These are phyloP conservation scores for Rhagonycha lutea DNA, from an alignment of 2,888 invertebrate genomes.

Conservation along the genomic window DNA sequence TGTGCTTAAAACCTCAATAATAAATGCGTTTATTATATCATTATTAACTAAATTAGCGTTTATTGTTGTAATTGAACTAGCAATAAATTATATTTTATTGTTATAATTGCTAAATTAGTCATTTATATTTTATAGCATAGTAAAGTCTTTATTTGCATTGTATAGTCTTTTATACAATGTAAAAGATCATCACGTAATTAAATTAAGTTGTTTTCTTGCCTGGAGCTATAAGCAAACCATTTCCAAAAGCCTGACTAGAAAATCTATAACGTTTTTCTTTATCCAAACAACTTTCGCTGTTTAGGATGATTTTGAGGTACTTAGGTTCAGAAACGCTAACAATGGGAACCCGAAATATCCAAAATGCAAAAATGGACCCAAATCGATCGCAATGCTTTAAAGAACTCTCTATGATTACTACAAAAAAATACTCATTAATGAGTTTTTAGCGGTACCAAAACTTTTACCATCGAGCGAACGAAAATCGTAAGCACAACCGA, in stretches of 20 bases:
- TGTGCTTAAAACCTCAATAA: too few relatives aligned
- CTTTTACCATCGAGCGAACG: too few relatives aligned
- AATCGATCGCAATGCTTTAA: background rate
- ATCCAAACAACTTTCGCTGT: background rate
- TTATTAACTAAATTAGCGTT: too few relatives aligned
- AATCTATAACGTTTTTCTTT: background rate
- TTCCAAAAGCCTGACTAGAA: background rate
- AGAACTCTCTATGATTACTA: background rate
- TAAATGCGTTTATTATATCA: too few relatives aligned
- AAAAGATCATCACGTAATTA: background rate
- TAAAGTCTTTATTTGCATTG: too few relatives aligned
- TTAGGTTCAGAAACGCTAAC: background rate
- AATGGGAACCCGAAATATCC: background rate
- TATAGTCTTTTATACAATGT: background rate
- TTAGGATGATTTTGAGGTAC: background rate
- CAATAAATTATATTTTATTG: too few relatives aligned
- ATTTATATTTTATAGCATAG: too few relatives aligned
- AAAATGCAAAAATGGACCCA: background rate
- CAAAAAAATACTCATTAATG: background rate
- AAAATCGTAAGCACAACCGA: too few relatives aligned
- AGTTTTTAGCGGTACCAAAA: too few relatives aligned
- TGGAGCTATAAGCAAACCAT: background rate
- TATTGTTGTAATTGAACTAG: too few relatives aligned
- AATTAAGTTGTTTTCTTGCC: background rate
- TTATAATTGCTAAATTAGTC: too few relatives aligned